Conservation (phyloP, 2,113 vertebrate species). For the Gymnogyps californianus region DNA sequence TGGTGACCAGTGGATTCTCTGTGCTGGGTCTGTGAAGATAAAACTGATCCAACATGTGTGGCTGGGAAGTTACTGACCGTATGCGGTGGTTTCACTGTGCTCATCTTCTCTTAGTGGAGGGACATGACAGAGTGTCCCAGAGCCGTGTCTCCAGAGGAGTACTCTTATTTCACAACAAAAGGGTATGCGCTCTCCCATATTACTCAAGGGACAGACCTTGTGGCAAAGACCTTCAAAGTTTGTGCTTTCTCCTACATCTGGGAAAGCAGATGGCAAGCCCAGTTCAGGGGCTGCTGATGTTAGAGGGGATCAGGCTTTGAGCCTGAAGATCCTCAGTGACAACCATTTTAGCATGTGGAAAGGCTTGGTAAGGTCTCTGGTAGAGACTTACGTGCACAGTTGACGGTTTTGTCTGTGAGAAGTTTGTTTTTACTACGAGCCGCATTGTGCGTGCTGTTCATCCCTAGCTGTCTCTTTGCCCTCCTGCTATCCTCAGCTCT, state of each 20-base stretch:
- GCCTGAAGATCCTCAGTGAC: background rate
- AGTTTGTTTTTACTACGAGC: background rate
- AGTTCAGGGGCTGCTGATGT: background rate
- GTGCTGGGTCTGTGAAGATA: background rate
- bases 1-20: background rate
- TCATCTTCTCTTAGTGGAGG: background rate
- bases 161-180: background rate
- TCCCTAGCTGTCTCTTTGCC: constrained; percentile 30
- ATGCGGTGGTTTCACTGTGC: background rate
- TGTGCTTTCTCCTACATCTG: background rate
- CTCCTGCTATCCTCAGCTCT: constrained; percentile 37
- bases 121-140: background rate
- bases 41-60: rapidly evolving
- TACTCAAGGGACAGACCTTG: background rate
- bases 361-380: background rate
- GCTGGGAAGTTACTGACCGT: background rate
- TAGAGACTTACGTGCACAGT: background rate
- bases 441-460: background rate
- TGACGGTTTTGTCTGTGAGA: background rate
- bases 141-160: background rate
- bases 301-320: background rate
- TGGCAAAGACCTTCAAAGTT: background rate
- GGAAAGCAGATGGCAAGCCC: background rate
- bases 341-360: background rate
- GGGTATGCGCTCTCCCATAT: rapidly evolving